Evolutionary conservation across 2,888 invertebrate species (phyloP).

Genomic region (Nomada hirtipes): DNA sequence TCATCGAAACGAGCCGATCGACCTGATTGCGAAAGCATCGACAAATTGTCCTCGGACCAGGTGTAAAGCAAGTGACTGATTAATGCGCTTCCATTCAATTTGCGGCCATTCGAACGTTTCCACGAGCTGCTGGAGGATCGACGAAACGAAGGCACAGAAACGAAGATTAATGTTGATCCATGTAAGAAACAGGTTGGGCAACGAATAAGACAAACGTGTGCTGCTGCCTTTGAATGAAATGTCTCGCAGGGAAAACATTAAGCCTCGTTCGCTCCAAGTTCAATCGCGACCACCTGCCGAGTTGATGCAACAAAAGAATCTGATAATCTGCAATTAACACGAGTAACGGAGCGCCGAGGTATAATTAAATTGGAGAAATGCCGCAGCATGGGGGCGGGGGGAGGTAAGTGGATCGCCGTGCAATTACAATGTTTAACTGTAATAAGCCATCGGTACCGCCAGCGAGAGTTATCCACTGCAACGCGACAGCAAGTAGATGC

Average conservation of each 20-base stretch:
- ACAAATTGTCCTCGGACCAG: constrained; percentile 59
- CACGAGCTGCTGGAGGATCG: constrained; percentile 16
- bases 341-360: constrained; percentile 45
- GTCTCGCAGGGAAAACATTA: neutral
- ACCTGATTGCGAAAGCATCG: constrained; percentile 51
- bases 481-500: constrained; percentile 2
- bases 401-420: constrained; percentile 56
- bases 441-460: constrained; percentile 50
- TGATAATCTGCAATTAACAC: constrained; percentile 57
- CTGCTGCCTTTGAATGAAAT: neutral
- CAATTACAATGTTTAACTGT: constrained; percentile 63
- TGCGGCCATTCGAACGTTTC: constrained; percentile 44
- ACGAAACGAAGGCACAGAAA: constrained; percentile 11
- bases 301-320: constrained; percentile 47
- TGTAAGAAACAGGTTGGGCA: constrained; percentile 43
- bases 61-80: constrained; percentile 53
- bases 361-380: constrained; percentile 57
- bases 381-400: constrained; percentile 29
- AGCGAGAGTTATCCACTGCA: neutral
- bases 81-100: constrained; percentile 62
- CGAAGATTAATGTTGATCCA: constrained; percentile 54
- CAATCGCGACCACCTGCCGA: constrained; percentile 34
- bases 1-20: constrained; percentile 17
- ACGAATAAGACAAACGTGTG: constrained; percentile 18
- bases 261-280: neutral